Evolutionary conservation across 1,140 invertebrate genomes (phyloP), one percentile per base, ranked within the genome.

Genomic region (Listronotus oregonensis): DNA sequence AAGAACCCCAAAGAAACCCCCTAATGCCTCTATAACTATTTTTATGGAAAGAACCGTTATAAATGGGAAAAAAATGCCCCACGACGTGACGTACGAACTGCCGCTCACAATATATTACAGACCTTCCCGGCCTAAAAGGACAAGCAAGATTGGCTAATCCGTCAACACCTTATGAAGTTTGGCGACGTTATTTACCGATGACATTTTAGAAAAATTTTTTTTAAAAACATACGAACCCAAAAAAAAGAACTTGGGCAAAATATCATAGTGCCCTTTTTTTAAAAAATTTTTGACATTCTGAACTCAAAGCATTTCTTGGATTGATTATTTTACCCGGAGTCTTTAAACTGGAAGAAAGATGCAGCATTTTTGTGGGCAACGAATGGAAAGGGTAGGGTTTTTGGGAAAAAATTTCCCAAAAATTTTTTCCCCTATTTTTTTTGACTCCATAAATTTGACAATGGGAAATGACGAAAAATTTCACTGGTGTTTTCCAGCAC

Each of bases 351-450:
- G 3, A 9, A 9, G 40, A 10, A 52, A 54, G 50, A 63, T 32
- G 17, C 17, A 39, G 47, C 14, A 46, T 34, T 8, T 49, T 32
- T 66, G 10, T 66, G 57, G 50, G 64, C 50, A 32, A 55, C 32
- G 0, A 42, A 66, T 50, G 64, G 64, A n/a, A 66, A 37, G 34
- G 64, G 57, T 32, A 14, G 64, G 42, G 6, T 9, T 65, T 68
- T 64, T 17, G 66, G 10, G 49, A 18, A 9, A 68, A 47, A 1
- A 68, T 68, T 52, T 44, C 62, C 18, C 21, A 59, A 21, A 40
- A 40, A 15, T 8, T 61, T 15, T 68, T 64, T n/a, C n/a, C n/a
- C 3, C 42, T 39, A 8, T 64, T 64, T 58, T 27, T 68, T 12
- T 40, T 68, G 17, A n/a, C 14, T 31, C 15, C 21, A 32, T 68